Evolutionary conservation across 2,113 vertebrate genomes (phyloP), one percentile per base, ranked within the genome.

Genomic region (Aphyosemion australe): DNA sequence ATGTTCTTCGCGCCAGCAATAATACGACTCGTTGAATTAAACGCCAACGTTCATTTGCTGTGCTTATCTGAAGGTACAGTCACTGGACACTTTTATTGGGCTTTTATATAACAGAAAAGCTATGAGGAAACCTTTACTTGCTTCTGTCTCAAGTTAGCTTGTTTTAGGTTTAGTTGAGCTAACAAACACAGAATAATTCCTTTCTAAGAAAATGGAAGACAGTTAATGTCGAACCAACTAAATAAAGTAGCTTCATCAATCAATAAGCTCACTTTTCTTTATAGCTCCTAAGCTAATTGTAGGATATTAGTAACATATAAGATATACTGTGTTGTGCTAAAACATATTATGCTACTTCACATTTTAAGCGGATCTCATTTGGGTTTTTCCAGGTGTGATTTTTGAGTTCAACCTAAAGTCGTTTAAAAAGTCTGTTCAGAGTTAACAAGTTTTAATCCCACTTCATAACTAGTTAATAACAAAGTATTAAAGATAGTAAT

Each of bases 1-100:
- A 94, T 99, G 96, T 99, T 99, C 87, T 99, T 99, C 87, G 94
- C 95, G 26, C 97, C 97, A 51, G 90, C 95, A 1, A 79, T 97
- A 61, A 69, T 98, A 19, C 81, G 88, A 50, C 87, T 99, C 49
- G 62, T 84, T 63, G 74, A 92, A 49, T 84, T 87, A 51, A 78
- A 92, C 2, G 91, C 78, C 73, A 72, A 34, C 15, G 80, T 94
- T 49, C 89, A 91, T 69, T 65, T 99, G 86, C 92, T 99, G 21
- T 99, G 97, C 89, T 93, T 96, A 80, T 96, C 95, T 54, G 79
- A 94, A 96, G 97, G 97, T 98, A 95, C 70, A 91, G 62, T 45
- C 11, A 54, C 37, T n/a, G 15, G 16, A 37, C 20, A n/a, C 12
- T 10, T 1, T 43, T 48, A 12, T 1, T 52, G 39, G 6, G 26